These are phyloP conservation scores for Acronicta aceris DNA, from an alignment of 2,888 invertebrate species.

Conservation along the genomic window DNA sequence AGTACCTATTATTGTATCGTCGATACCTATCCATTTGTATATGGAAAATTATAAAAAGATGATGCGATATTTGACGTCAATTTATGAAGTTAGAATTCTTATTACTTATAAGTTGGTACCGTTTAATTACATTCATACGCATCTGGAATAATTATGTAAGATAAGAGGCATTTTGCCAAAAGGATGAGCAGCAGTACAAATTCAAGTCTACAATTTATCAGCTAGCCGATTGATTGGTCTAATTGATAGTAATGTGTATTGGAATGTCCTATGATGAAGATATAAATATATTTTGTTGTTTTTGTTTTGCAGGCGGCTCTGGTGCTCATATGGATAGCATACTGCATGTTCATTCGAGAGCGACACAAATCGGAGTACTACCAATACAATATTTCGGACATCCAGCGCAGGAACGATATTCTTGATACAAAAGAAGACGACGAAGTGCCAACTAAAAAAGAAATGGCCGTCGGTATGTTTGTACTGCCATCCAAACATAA, in stretches of 20 bases:
- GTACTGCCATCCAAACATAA: conserved; percentile 77
- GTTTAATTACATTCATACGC: too few relatives aligned
- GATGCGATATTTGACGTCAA: conserved; percentile 10
- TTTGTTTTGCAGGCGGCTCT: conserved; percentile 72
- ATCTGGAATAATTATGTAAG: too few relatives aligned
- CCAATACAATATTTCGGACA: conserved; percentile 77
- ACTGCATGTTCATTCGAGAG: conserved; percentile 83
- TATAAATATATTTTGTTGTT: conserved; percentile 4
- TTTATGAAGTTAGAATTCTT: background rate
- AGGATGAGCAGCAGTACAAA: too few relatives aligned
- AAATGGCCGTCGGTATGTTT: conserved; percentile 74
- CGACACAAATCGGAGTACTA: conserved; percentile 75
- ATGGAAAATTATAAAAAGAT: background rate
- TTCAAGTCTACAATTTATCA: too few relatives aligned
- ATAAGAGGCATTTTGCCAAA: too few relatives aligned
- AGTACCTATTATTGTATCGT: background rate
- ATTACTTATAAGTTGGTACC: too few relatives aligned
- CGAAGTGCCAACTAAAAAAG: conserved; percentile 59
- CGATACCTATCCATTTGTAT: background rate
- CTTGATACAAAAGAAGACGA: conserved; percentile 66
- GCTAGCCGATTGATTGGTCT: too few relatives aligned
- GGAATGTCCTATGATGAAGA: background rate
- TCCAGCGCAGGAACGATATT: conserved; percentile 69
- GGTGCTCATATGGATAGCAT: conserved; percentile 79
- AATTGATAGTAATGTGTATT: too few relatives aligned